A percentile compares a stretch with the other conserved stretches of the same genome.
Evolutionary conservation across 2,113 vertebrate genomes (phyloP).

Genomic region (Trinectes maculatus): DNA sequence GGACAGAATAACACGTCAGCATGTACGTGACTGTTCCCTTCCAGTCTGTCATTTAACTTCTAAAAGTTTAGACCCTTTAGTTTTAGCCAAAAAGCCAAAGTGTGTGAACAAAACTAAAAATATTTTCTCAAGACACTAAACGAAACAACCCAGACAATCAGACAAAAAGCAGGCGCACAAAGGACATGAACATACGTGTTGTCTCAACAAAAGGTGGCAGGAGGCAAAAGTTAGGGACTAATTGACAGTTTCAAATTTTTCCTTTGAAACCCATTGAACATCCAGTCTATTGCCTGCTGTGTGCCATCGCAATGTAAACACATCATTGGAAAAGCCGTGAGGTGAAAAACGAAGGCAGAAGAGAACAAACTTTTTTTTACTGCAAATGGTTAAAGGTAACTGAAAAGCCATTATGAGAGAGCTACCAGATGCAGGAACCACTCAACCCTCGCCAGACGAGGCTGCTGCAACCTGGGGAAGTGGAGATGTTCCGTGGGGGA

Average conservation of each 20-base stretch:
- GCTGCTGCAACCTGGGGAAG: slow-evolving; percentile 28
- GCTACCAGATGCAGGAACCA: slow-evolving; percentile 56
- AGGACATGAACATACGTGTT: not conserved
- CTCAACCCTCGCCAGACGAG: slow-evolving; percentile 50
- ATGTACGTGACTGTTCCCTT: not conserved
- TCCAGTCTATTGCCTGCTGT: slow-evolving; percentile 23
- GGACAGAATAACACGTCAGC: not conserved
- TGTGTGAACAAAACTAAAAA: not conserved
- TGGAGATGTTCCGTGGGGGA: slow-evolving; percentile 36
- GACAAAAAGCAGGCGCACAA: not conserved
- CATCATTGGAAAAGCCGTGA: slow-evolving; percentile 37
- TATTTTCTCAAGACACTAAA: not conserved
- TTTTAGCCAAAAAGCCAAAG: not conserved
- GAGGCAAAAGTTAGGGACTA: slow-evolving; percentile 4
- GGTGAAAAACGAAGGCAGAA: slow-evolving; percentile 54
- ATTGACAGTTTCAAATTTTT: slow-evolving; percentile 4
- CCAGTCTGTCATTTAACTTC: not conserved
- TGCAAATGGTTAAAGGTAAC: slow-evolving; percentile 53
- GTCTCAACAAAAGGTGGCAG: no score
- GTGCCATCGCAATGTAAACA: not conserved
- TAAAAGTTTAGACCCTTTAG: not conserved
- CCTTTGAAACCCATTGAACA: slow-evolving; percentile 14
- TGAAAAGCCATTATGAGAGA: slow-evolving; percentile 53
- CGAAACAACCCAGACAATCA: not conserved
- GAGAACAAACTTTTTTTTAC: slow-evolving; percentile 39